Base-by-base conservation (phyloP, 1,140 invertebrate genomes). In the Drosophila tropicalis region DNA sequence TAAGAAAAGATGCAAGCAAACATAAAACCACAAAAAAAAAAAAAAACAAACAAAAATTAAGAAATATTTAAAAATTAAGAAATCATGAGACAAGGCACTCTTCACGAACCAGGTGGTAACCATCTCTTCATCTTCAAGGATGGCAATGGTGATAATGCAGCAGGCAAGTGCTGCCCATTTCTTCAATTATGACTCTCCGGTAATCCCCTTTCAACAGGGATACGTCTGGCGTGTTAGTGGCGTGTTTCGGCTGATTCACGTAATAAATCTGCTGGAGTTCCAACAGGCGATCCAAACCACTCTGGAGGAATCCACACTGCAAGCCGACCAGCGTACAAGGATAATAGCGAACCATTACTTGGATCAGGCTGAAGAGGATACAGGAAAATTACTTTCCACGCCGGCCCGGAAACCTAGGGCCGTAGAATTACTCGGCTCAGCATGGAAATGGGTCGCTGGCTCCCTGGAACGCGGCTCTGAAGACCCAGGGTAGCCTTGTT, bases 381-480 rank as follows among this genome's bases (percentile, higher is more conserved):
- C 44, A 10, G 9, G n/a, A 7, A 22, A 13, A 15, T 5, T 58
- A 19, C 39, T n/a, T 13, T n/a, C 29, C 15, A 10, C 6, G 15
- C 34, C 36, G 32, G 44, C n/a, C 10, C 32, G 56, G 4, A 40
- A 4, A 10, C 19, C 29, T 5, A 44, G 40, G 5, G 62, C 54
- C 10, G 4, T 67, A 32, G 55, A 67, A 25, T 60, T 56, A 29
- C 10, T 67, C 3, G 56, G 55, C 29, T 51, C 56, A 2, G 64
- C 55, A 3, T 60, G 64, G 56, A 60, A 67, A 13, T 66, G 51
- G 54, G 34, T 47, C 10, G 51, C 63, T 29, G 63, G 63, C 6
- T 44, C 64, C 17, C 36, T 57, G 61, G 61, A 62, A 32, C 5
- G 47, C 66, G 5, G 61, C 55, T 13, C 47, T 44, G 13, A 56